These are phyloP conservation scores for Drosophila aff. DNA, from an alignment of 1,140 invertebrate genomes.

Conservation along the genomic window DNA sequence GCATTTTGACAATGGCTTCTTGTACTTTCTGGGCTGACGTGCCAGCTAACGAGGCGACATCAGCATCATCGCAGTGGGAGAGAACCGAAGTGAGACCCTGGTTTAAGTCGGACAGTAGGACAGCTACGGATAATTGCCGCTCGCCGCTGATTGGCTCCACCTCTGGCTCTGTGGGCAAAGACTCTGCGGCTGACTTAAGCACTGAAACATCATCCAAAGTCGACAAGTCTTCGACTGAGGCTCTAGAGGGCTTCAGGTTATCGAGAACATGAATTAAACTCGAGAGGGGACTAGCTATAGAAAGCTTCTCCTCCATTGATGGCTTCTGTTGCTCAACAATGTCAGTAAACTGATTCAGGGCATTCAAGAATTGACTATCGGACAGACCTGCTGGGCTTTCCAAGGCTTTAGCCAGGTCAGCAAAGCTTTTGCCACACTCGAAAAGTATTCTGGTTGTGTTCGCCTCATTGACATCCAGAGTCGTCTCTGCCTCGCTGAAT, in stretches of 20 bases:
- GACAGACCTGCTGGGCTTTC: constrained; percentile 30
- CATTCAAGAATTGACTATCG: constrained; percentile 40
- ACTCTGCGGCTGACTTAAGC: constrained; percentile 86
- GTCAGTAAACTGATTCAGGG: constrained; percentile 53
- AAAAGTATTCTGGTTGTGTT: constrained; percentile 59
- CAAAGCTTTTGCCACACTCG: constrained; percentile 69
- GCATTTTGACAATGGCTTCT: constrained; percentile 65
- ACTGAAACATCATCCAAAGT: constrained; percentile 87
- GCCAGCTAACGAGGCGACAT: constrained; percentile 45
- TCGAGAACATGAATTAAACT: constrained; percentile 61
- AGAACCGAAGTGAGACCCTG: constrained; percentile 70
- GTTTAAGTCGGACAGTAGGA: constrained; percentile 66
- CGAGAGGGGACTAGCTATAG: constrained; percentile 54
- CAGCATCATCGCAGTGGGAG: constrained; percentile 58
- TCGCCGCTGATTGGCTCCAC: constrained; percentile 1
- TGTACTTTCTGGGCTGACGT: constrained; percentile 68
- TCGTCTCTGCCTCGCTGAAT: constrained; percentile 65
- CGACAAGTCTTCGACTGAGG: constrained; percentile 71
- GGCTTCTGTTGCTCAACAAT: constrained; percentile 58
- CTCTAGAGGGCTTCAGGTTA: constrained; percentile 43
- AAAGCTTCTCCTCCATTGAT: constrained; percentile 37
- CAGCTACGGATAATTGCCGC: constrained; percentile 25
- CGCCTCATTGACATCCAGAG: constrained; percentile 54
- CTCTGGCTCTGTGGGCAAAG: constrained; percentile 60
- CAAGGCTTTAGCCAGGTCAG: constrained; percentile 60